Base-by-base conservation (phyloP, 2,888 invertebrate genomes). In the Tuta absoluta region DNA sequence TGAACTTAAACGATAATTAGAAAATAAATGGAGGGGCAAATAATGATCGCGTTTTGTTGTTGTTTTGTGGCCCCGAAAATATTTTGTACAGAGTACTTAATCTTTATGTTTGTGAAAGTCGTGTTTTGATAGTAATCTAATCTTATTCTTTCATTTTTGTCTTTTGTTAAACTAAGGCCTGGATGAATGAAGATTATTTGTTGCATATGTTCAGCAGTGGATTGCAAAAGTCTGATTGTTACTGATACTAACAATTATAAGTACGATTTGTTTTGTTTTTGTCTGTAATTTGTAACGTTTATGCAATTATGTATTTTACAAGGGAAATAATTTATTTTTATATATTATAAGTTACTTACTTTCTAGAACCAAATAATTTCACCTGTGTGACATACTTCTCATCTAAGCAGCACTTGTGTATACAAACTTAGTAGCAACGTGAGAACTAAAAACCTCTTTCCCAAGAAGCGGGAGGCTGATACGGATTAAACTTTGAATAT, bases 401-500 rank as follows among this genome's bases (percentile, higher is more conserved):
- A 0, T 17, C 3, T 8, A 19, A 11, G 0, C 11, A 49, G 49
- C 19, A 53, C 24, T 69, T 77, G 69, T 72, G 68, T 71, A 68
- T 49, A 71, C 59, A 61, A 75, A 77, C 77, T 81, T 78, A 77
- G 76, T 78, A 77, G 76, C 75, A 66, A 74, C 72, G 67, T 70
- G 71, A 69, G 69, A 73, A 73, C 78, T 73, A 76, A 80, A 77
- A 70, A 72, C 71, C 66, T 72, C 77, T 62, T 72, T 71, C 66
- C 73, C 75, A 83, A 82, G 82, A 81, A 80, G 81, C 75, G 76
- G 67, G 65, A 71, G 80, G 81, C 86, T 84, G 85, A 85, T 86
- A 82, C 79, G 84, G 87, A 86, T 89, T 89, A 83, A 88, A 88
- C 81, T 89, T 86, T 84, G 86, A 87, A 87, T 88, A 84, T 85